Evolutionary conservation across 1,140 invertebrate genomes (phyloP), one percentile per base, ranked within the genome.

Genomic region (Psilanteris sp.): DNA sequence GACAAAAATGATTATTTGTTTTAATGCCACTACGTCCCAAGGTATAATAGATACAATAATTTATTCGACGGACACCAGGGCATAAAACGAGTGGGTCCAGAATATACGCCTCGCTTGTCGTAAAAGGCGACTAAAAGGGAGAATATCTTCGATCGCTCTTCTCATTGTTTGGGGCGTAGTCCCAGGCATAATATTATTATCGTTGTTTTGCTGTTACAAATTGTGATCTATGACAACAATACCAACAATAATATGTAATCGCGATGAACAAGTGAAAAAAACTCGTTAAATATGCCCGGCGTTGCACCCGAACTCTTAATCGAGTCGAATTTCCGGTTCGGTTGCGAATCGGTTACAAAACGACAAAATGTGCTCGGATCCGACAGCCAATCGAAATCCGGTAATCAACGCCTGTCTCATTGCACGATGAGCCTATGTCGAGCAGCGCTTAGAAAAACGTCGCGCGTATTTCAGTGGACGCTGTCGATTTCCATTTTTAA

Each of bases 41-140:
- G 52, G 71, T 67, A 71, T 66, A 76, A 70, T 59, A 76, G 52
- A 76, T 61, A 71, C 52, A 76, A 76, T 76, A 75, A 75, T 75
- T 75, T 75, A 70, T 70, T 76, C 64, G 50, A 14, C 16, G 64
- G 59, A 64, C 59, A 70, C 27, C 50, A 18, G 43, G 57, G 46
- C 64, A 76, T 64, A 76, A 75, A 75, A 64, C 57, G 55, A 62
- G 43, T 52, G 50, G 50, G 72, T 68, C 55, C 50, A 61, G 52
- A 70, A 67, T 67, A 71, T 61, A 71, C 74, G 74, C 74, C 61
- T 59, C 32, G 66, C 6, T 54, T 66, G 59, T 64, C 73, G 73
- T 70, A 70, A 76, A 76, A 66, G 59, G 66, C 57, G 50, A 76
- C 64, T 70, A 76, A 76, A 70, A 76, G 72, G 72, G 64, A 76